Evolutionary conservation across 1,140 invertebrate species (phyloP).

Genomic region (Archivesica marissinica): DNA sequence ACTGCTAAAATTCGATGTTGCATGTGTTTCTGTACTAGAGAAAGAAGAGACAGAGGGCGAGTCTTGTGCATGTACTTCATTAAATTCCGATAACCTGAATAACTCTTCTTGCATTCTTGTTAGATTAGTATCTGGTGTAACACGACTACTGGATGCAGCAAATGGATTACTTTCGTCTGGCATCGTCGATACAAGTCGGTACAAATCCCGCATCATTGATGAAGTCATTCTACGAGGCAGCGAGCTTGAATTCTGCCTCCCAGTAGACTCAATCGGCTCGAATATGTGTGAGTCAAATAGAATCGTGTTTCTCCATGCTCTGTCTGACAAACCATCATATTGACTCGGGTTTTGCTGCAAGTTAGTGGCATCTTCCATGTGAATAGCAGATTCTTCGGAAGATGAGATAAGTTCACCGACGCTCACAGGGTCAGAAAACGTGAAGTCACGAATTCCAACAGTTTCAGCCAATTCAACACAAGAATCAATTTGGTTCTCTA

Average conservation of each 20-base stretch:
- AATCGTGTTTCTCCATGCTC: constrained; percentile 40
- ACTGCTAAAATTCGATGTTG: background rate
- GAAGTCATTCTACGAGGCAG: background rate
- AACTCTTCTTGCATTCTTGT: background rate
- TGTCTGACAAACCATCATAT: constrained; percentile 6
- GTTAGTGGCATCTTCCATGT: background rate
- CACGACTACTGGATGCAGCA: background rate
- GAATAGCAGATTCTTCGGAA: background rate
- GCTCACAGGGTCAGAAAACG: no score
- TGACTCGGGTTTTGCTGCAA: background rate
- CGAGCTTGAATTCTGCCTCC: background rate
- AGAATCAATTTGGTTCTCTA: no score
- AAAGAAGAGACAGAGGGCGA: background rate
- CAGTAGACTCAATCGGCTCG: background rate
- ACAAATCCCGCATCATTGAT: constrained; percentile 18
- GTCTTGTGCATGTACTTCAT: background rate
- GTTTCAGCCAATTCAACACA: no score
- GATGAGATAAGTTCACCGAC: no score
- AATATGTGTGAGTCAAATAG: constrained; percentile 2
- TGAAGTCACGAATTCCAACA: no score
- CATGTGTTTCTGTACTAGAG: background rate
- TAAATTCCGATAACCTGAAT: background rate
- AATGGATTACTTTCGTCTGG: background rate
- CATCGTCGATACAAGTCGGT: background rate
- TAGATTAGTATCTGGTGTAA: background rate